Conservation (phyloP, 2,113 vertebrate species). For the Entelurus aequoreus region DNA sequence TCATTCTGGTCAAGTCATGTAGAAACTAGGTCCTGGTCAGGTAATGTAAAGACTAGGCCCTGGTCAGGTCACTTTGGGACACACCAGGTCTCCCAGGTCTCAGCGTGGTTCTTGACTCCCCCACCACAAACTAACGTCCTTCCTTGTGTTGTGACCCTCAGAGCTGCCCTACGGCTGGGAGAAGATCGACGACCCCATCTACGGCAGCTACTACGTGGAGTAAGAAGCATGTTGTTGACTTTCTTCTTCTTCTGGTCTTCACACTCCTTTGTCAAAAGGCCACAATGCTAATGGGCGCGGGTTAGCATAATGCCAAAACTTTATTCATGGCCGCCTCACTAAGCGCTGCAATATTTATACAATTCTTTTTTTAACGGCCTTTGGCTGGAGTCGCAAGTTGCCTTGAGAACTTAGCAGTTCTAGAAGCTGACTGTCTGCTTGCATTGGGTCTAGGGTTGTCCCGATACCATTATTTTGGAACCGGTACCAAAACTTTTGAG, state of each 20-base stretch:
- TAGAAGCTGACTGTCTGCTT: not conserved
- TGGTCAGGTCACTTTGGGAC: constrained; percentile 23
- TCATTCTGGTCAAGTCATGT: too few species aligned
- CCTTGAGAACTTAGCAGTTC: not conserved
- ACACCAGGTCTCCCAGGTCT: constrained; percentile 44
- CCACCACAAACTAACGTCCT: constrained; percentile 45
- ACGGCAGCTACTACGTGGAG: constrained; percentile 99
- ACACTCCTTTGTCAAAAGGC: constrained; percentile 31
- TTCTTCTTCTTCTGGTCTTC: constrained; percentile 24
- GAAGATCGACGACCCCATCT: constrained; percentile 99
- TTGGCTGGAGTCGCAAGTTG: constrained; percentile 1
- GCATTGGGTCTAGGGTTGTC: too few species aligned
- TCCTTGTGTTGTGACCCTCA: constrained; percentile 68
- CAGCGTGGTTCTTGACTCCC: constrained; percentile 31
- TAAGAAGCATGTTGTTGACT: constrained; percentile 64
- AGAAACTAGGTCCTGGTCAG: too few species aligned
- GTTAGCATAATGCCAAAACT: not conserved
- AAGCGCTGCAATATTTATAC: not conserved
- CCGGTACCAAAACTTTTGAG: too few species aligned
- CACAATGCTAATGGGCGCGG: constrained; percentile 4
- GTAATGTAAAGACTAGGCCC: too few species aligned
- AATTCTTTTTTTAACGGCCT: not conserved
- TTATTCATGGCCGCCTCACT: not conserved
- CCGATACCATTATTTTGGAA: too few species aligned
- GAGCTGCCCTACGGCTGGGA: constrained; percentile 99